Evolutionary conservation across 2,888 invertebrate genomes (phyloP), one percentile per base, ranked within the genome.

Genomic region (Teleiodes luculella): DNA sequence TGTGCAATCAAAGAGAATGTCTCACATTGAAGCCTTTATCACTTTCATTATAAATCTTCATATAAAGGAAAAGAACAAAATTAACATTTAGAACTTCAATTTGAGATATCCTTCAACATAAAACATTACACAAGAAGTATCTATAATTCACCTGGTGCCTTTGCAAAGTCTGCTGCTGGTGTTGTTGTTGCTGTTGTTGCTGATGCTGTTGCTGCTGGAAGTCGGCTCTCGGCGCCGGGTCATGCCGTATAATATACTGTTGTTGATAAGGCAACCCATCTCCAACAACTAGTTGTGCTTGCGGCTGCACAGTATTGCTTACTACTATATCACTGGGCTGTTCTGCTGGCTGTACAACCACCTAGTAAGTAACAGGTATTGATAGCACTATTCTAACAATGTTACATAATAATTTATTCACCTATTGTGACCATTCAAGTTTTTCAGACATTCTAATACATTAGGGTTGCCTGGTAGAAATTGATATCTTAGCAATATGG

Each of bases 291-390:
- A 90, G 68, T 57, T 87, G 86, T 52, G 71, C 72, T 69, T 85
- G 89, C 53, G 69, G 74, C 68, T 85, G 89, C 13, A 84, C 86
- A 57, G 80, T 78, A 60, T 89, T 88, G 70, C 89, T 90, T 67
- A 91, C 88, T 77, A 91, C 86, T 69, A 91, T 90, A 69, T 91
- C 90, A 78, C 90, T 88, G 55, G 88, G 78, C 55, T 86, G 86
- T 59, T 91, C 88, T 54, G 91, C 76, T 76, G 90, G 91, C 65
- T 88, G 87, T 59, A 91, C 90, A 60, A 91, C 90, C 70, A 91
- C 86, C 90, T 90, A 28, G 20, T 28, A 11, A 28, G 20, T 28
- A 11, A 33, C 10, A n/a, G 11, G n/a, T 33, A 11, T 11, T 33
- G 1, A 37, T 16, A 6, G 5, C 4, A 39, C 36, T 36, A 35